Evolutionary conservation across 1,140 invertebrate species (phyloP), one percentile per base, ranked within the genome.

Genomic region (Bombus haemorrhoidalis): DNA sequence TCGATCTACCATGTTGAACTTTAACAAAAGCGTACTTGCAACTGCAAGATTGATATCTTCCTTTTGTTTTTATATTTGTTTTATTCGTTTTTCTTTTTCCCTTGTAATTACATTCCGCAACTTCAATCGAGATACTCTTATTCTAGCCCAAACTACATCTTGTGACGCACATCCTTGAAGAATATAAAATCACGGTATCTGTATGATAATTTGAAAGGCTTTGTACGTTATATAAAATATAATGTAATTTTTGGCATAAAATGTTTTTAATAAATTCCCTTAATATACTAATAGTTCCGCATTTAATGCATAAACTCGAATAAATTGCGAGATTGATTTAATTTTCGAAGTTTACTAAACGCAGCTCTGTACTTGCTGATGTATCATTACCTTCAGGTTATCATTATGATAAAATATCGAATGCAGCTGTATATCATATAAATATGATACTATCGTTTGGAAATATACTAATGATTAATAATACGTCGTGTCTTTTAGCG

Each of bases 321-420:
- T n/a, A 71, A 71, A 72, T 41, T 79, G 62, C 77, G 15, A 62
- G 4, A 53, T 53, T 25, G 81, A 87, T 82, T 66, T 59, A 62
- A 86, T 83, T 57, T 74, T 59, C 85, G 28, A 68, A 32, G 62
- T 57, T 85, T 69, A 53, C 34, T 53, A 34, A 74, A 74, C n/a
- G 6, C 13, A 37, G 4, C n/a, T 73, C 28, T 22, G 41, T 32
- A 39, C 39, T 69, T 28, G 68, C 34, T 1, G 10, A 28, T 28
- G 34, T 69, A 69, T 69, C 34, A 25, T 39, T 69, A 69, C 4
- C 25, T 76, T 37, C 6, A 0, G 25, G 39, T 62, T 59, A 41
- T 64, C 57, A 22, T 77, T 64, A 41, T 3, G 25, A 53, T 53
- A 53, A 53, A 53, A 22, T 53, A 22, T 53, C 47, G 47, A 53